Conservation (phyloP, 2,113 vertebrate species). For the Hydrolagus affinis region DNA sequence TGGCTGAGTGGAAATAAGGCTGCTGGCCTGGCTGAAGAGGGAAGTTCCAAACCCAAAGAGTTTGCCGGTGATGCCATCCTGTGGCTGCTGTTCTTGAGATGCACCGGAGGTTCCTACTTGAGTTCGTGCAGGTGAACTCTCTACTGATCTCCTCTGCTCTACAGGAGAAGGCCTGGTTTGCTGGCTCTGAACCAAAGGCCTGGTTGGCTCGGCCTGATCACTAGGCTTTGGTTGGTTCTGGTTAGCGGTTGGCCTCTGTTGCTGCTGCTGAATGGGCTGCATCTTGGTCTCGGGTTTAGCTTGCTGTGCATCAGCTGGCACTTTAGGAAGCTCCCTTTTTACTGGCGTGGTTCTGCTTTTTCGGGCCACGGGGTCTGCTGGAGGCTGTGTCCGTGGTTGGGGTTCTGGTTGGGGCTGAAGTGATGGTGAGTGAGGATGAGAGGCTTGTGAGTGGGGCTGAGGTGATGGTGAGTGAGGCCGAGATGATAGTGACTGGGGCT, state of each 20-base stretch:
- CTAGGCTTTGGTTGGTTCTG: slow-evolving; percentile 54
- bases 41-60: slow-evolving; percentile 92
- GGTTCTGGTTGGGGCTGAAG: slow-evolving; percentile 36
- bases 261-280: slow-evolving; percentile 44
- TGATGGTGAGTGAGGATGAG: slow-evolving; percentile 27
- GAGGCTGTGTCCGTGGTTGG: slow-evolving; percentile 12
- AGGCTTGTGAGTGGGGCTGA: no score
- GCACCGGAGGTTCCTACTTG: slow-evolving; percentile 42
- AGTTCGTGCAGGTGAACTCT: slow-evolving; percentile 67
- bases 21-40: slow-evolving; percentile 91
- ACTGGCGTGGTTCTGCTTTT: neutral
- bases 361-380: neutral
- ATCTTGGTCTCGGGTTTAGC: slow-evolving; percentile 41
- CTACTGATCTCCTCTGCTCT: slow-evolving; percentile 69
- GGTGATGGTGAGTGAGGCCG: neutral
- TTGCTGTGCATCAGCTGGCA: slow-evolving; percentile 51
- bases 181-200: slow-evolving; percentile 65
- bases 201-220: slow-evolving; percentile 66
- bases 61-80: slow-evolving; percentile 91
- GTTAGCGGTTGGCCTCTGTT: slow-evolving; percentile 32
- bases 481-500: neutral
- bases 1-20: slow-evolving; percentile 82
- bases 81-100: slow-evolving; percentile 71
- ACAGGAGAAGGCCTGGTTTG: slow-evolving; percentile 56
- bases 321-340: slow-evolving; percentile 41